Base-by-base conservation (phyloP, 2,113 vertebrate species). In the Hoplias malabaricus region DNA sequence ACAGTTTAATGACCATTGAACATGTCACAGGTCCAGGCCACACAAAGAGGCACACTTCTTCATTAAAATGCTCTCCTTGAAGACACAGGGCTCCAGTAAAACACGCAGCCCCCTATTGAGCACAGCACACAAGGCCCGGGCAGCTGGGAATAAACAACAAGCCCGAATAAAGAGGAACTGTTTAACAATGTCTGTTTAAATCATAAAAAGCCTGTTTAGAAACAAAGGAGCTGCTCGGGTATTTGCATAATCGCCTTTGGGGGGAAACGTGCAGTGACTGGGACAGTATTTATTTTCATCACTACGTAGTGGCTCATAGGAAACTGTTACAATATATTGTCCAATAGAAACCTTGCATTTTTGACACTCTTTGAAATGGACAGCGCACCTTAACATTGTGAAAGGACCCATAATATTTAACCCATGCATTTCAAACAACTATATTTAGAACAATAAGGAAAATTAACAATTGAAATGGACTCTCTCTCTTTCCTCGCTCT, bases 1-100 rank as follows among this genome's bases (percentile, higher is more conserved):
- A 79, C 83, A 81, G 91, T 92, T 88, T 84, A 88, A 90, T 90
- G 82, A 78, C 79, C 33, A 13, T 83, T 89, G 85, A 89, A 88
- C 73, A 83, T 87, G 84, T 86, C 84, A 69, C 27, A 63, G 65
- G 31, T 82, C 73, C 80, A 79, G 80, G 46, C 12, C 78, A 69
- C 23, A 75, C 48, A 71, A 71, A 75, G 80, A 73, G 82, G 50
- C 34, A 80, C 63, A 72, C 81, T 88, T 73, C 40, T 34, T 73
- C 38, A 80, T 79, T 77, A 77, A 81, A 79, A 13, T 75, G 23
- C 73, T 77, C 78, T 70, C 31, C 67, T 48, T 63, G 57, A 83
- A 43, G 66, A 75, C 82, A 73, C 68, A 54, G 76, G 72, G 65
- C 80, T 79, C 83, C 84, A 85, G 72, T 54, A 42, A 80, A 87